Evolutionary conservation across 2,797 vertebrate genomes (phyloP).

Genomic region (Brachymystax lenok): DNA sequence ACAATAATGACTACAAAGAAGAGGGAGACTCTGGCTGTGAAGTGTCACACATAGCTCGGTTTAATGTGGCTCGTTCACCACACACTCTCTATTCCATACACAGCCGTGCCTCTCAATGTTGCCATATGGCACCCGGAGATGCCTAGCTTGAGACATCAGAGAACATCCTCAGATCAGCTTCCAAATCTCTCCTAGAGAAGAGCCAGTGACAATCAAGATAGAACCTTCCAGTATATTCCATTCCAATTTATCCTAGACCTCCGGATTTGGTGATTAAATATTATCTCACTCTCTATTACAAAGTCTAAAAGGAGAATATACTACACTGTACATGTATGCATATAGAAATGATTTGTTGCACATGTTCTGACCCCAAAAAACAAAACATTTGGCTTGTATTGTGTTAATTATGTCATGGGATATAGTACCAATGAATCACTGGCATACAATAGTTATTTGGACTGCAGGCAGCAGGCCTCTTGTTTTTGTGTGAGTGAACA

Average conservation of each 20-base stretch:
- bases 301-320: no score
- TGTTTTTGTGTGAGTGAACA: constrained; percentile 11
- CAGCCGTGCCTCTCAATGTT: constrained; percentile 40
- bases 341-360: no score
- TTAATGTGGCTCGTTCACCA: constrained; percentile 61
- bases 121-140: constrained; percentile 54
- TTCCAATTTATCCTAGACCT: neutral
- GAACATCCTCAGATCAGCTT: constrained; percentile 58
- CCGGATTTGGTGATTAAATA: neutral
- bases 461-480: neutral
- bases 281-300: no score
- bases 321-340: no score
- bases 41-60: constrained; percentile 63
- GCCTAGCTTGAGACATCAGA: constrained; percentile 43
- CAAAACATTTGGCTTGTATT: neutral
- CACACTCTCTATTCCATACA: constrained; percentile 26
- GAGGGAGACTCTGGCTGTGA: no score
- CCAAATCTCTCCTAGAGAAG: constrained; percentile 55
- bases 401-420: neutral
- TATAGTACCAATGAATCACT: neutral
- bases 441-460: neutral
- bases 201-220: constrained; percentile 22
- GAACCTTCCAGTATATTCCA: constrained; percentile 43
- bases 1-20: constrained; percentile 72
- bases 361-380: neutral